These are phyloP conservation scores for Margarornis squamiger DNA, from an alignment of 2,797 vertebrate species.

Conservation along the genomic window DNA sequence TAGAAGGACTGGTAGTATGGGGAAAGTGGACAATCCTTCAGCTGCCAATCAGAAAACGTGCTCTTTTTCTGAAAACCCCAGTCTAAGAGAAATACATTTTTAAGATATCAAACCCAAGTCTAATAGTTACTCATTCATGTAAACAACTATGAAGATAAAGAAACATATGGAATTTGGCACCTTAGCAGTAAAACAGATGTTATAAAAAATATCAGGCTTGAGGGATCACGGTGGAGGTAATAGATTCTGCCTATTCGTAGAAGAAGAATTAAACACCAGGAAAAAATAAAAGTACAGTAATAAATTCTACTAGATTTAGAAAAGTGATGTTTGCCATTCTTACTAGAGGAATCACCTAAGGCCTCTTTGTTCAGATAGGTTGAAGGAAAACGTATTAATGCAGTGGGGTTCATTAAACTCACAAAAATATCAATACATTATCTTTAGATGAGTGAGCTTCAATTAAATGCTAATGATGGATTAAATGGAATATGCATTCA, in stretches of 20 bases:
- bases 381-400: neutral
- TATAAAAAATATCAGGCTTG: neutral
- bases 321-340: neutral
- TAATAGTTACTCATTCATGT: neutral
- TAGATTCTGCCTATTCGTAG: neutral
- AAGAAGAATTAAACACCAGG: neutral
- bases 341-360: neutral
- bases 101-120: neutral
- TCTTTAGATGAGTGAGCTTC: neutral
- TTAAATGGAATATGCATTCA: neutral
- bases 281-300: neutral
- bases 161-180: neutral
- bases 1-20: neutral
- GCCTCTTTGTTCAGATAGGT: neutral
- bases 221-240: neutral
- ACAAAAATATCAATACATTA: neutral
- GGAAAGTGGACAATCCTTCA: neutral
- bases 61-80: neutral
- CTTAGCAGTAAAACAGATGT: neutral
- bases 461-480: neutral
- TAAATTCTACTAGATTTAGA: neutral
- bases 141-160: neutral
- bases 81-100: neutral
- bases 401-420: neutral
- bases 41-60: neutral